Evolutionary conservation across 2,888 invertebrate genomes (phyloP), one percentile per base, ranked within the genome.

Genomic region (Harpalus rubripes): DNA sequence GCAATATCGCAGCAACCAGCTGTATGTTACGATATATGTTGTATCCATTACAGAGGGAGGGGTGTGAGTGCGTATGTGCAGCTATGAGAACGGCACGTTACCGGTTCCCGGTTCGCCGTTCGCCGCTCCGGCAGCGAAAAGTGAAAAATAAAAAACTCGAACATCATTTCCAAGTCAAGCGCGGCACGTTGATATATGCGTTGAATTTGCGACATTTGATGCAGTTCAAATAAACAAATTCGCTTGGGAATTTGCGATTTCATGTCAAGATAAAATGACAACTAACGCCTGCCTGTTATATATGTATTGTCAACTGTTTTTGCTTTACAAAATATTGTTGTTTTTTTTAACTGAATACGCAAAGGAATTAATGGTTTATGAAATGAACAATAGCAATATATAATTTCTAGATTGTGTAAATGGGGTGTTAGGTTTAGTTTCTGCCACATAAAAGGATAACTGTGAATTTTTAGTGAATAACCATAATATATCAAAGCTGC

Each of bases 161-260:
- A 79, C 59, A 41, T 79, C 59, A 79, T 79, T 78, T 79, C 58
- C 39, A 59, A 41, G 59, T 79, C 39, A 16, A 79, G 79, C 79
- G 79, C 16, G 26, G 59, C 56, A 7, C 26, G 39, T 59, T 79
- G 79, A 79, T 79, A 58, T 79, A 79, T 59, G 39, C 74, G 44
- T 44, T 44, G 74, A 74, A 74, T 52, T 74, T 74, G 44, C 44
- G 74, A 74, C 79, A 79, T 56, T 59, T 79, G 52, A 44, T 74
- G 59, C 79, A 59, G 79, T 59, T 79, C 32, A 59, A 79, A 78
- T 56, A 78, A 56, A 78, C 78, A 78, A 78, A 52, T 78, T 32
- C 79, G 22, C 58, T 26, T 4, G 79, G 59, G 79, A 79, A 76
- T 72, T 83, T 15, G 16, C 58, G 61, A 83, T 72, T 83, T 26